Base-by-base conservation (phyloP, 2,797 vertebrate genomes). In the Chromis chromis region DNA sequence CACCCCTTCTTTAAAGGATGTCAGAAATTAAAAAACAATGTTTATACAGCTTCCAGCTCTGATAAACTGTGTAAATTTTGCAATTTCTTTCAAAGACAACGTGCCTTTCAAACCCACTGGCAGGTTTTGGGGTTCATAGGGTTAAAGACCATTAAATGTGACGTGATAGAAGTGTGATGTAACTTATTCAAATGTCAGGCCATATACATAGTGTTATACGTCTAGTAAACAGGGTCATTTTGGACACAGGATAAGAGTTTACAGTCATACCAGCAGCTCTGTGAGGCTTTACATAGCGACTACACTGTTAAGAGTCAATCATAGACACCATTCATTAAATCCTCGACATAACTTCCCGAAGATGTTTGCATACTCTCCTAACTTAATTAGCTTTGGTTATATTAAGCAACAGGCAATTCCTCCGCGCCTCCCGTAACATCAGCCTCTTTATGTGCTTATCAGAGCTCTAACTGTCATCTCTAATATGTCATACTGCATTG, bases 381-480 rank as follows among this genome's bases (percentile, higher is more conserved):
- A 78, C 58, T 74, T 57, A 24, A 82, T 78, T 71, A 69, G 27
- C 17, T 31, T 44, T 25, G 24, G 25, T 63, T 67, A 33, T 63
- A 52, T 73, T 49, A 80, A 52, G 52, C 55, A 58, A 28, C 52
- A 53, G 56, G 33, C 56, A 24, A 44, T 59, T 56, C 42, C 59
- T 11, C 17, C 27, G 19, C 25, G 10, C 28, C 40, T 48, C 31
- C 49, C 55, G 33, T 53, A 44, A 28, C 65, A 54, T 75, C 62
- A 71, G 21, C 42, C 46, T n/a, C n/a, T 70, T 28, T 33, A 78
- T 75, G 49, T 62, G 39, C 61, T 83, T 42, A 68, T 79, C 66
- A 59, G 64, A 53, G 62, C 48, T 48, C 65, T 14, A 40, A 60
- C 81, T 79, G 82, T 78, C 81, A 61, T 5, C 53, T 79, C 70